Base-by-base conservation (phyloP, 2,888 invertebrate species). In the Eilema depressum region DNA sequence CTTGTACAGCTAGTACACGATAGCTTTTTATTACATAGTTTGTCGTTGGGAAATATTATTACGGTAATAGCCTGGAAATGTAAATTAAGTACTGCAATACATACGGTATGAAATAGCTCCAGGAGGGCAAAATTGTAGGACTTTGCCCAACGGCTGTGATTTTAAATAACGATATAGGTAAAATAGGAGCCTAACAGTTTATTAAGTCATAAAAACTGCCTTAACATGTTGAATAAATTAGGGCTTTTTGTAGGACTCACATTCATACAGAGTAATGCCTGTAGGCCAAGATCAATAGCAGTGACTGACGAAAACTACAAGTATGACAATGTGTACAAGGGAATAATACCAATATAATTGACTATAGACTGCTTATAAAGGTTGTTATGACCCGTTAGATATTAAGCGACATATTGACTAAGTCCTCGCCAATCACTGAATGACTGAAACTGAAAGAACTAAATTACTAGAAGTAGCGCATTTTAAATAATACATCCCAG, bases 11-110 rank as follows among this genome's bases (percentile, higher is more conserved):
- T 86, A 81, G 86, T 65, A 88, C 86, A 86, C 88, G 84, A 90
- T 87, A 88, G 89, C 88, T 87, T 92, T 91, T 91, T 92, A 92
- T 90, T 91, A 90, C 86, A 71, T 80, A 87, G 85, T 86, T 90
- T 89, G 92, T 90, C 92, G 89, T 90, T 89, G 85, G 84, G 89
- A 86, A 89, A 92, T 91, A 91, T 91, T 92, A 92, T 91, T 91
- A 92, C 90, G 91, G 87, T 89, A 91, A 92, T 92, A 88, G 81
- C 82, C 84, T 82, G 87, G 86, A 86, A 89, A 93, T 93, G 92
- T 88, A 93, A 93, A 93, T 92, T 89, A 89, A 91, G 86, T 88
- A 85, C 86, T 85, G 89, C 88, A 88, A 92, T 93, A 92, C 90
- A 92, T 92, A 91, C 85, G 74, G 83, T 86, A 86, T 87, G 88